Evolutionary conservation across 2,888 invertebrate species (phyloP), one percentile per base, ranked within the genome.

Genomic region (Eupithecia tripunctaria): DNA sequence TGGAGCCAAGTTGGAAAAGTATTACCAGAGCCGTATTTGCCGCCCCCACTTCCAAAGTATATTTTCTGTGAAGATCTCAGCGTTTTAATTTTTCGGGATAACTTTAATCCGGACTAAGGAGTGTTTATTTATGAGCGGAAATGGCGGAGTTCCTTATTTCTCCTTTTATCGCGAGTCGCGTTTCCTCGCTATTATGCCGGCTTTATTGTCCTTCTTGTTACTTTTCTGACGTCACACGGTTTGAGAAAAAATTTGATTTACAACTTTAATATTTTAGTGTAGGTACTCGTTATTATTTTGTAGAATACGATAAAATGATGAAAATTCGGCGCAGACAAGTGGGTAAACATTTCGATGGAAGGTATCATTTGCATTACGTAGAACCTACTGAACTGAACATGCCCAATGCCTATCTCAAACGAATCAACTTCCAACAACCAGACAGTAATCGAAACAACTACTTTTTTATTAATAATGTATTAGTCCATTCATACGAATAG

Each of bases 51-150:
- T 77, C 77, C 75, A 78, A 77, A 77, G 72, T 78, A 79, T 69
- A 72, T 43, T 71, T 72, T 75, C 75, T 68, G 51, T 41, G 75
- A 66, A 67, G 38, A 62, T 72, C 67, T 71, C 66, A 47, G 71
- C 51, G n/a, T 73, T 78, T 79, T 71, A 72, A 75, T 76, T 71
- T 73, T 77, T 71, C 69, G 51, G 69, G 64, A 67, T 64, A 70
- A 64, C 67, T 74, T 70, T 56, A 56, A 56, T 56, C 32, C 65
- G 72, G 67, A 66, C 66, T 69, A 67, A 62, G 65, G 21, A 73
- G 69, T 74, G 73, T 78, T 79, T 76, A 78, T 78, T 78, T 78
- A 76, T 72, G 75, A 74, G 70, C 71, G 79, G 76, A 79, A 79
- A 77, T 77, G 76, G 71, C 67, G 51, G 56, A 74, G 76, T 78